Base-by-base conservation (phyloP, 2,113 vertebrate genomes). In the Columba janthina region DNA sequence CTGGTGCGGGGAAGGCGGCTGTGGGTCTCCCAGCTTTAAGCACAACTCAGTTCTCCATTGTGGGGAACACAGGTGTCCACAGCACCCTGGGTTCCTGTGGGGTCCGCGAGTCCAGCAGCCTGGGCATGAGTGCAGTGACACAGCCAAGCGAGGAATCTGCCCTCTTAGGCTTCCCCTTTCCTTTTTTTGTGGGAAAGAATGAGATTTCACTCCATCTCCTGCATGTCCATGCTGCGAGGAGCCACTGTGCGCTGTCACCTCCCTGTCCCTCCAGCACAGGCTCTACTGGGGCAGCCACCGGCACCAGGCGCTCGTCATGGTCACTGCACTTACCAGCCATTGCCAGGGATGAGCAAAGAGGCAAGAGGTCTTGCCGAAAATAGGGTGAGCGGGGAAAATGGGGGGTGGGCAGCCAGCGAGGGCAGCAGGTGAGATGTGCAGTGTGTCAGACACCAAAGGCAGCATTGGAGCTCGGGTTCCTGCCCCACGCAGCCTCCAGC, bases 181-280 rank as follows among this genome's bases (percentile, higher is more conserved):
- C 13, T 31, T 72, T n/a, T 53, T 6, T 3, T 0, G 6, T 46
- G 26, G 38, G 6, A 81, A 67, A 62, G 20, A 69, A 66, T 21
- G 74, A 34, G 18, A 57, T 65, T 53, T 65, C 29, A 25, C 42
- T 53, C 3, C 0, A 11, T 51, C 17, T 64, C 15, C n/a, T 22
- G 44, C 1, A 1, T 29, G 38, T 67, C 58, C 0, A 0, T 58
- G 54, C 61, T 74, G 62, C 34, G 1, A 1, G 62, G 29, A 64
- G 46, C 64, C 12, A 2, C 66, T 0, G 4, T 20, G 62, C 2
- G 2, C 24, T 1, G 0, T 56, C 32, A 12, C 48, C 50, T 62
- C 28, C 40, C 18, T 26, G 69, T 5, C 36, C 51, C 38, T 44
- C 48, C 40, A 62, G 74, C 72, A 36, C 29, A 8, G 21, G 25